Evolutionary conservation across 2,113 vertebrate species (phyloP).

Genomic region (Psittacus erithacus): DNA sequence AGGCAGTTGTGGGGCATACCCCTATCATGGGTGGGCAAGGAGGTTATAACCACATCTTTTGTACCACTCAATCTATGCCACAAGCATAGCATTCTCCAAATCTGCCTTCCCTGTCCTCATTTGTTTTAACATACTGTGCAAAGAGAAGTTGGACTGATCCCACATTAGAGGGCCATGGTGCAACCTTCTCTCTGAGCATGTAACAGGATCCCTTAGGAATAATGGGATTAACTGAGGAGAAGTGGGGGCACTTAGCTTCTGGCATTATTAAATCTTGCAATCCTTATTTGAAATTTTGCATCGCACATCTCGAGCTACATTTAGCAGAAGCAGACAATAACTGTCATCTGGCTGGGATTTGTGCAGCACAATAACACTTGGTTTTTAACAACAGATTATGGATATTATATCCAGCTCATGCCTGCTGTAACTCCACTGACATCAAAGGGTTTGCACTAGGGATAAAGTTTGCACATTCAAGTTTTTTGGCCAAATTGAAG

Average conservation of each 20-base stretch:
- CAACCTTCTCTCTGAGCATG: neutral
- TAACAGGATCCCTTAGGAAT: slow-evolving; percentile 49
- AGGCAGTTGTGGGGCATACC: neutral
- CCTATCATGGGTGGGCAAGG: neutral
- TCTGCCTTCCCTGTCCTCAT: neutral
- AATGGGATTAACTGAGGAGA: slow-evolving; percentile 50
- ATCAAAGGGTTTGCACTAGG: slow-evolving; percentile 50
- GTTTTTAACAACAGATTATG: slow-evolving; percentile 54
- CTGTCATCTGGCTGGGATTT: slow-evolving; percentile 69
- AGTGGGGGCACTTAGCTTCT: slow-evolving; percentile 35
- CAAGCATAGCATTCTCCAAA: neutral
- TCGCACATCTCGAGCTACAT: slow-evolving; percentile 32
- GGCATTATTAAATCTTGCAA: slow-evolving; percentile 55
- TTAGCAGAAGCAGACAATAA: slow-evolving; percentile 59
- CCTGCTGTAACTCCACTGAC: slow-evolving; percentile 54
- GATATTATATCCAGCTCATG: slow-evolving; percentile 59
- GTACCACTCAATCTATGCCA: fast-evolving
- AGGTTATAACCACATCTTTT: neutral
- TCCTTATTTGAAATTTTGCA: slow-evolving; percentile 52
- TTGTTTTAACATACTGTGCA: neutral
- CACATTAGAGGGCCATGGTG: neutral
- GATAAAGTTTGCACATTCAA: slow-evolving; percentile 46
- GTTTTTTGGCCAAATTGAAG: slow-evolving; percentile 44
- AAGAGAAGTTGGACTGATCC: neutral
- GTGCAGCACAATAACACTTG: slow-evolving; percentile 58